Conservation (phyloP, 1,140 invertebrate genomes). For the Colletes latitarsis region DNA sequence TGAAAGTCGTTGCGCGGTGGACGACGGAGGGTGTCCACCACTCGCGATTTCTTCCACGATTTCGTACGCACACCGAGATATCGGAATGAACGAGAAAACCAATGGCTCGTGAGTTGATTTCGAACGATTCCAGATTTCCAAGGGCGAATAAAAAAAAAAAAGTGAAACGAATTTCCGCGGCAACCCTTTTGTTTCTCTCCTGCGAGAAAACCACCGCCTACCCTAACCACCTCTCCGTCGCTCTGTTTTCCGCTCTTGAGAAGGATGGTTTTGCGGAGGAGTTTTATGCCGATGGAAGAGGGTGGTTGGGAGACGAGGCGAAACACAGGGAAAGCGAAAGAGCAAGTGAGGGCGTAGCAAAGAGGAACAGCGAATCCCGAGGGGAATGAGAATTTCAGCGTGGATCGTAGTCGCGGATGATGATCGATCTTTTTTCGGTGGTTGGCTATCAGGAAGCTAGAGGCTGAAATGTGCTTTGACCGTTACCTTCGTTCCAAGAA, state of each 20-base stretch:
- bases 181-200: conserved; percentile 18
- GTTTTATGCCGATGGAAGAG: background rate
- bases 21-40: conserved; percentile 51
- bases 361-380: background rate
- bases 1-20: conserved; percentile 26
- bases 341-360: background rate
- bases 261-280: background rate
- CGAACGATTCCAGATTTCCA: conserved; percentile 67
- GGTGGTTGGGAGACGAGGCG: background rate
- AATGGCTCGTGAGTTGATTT: conserved; percentile 63
- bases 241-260: background rate
- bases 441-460: conserved; percentile 22
- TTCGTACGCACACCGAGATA: conserved; percentile 27
- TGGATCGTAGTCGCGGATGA: conserved; percentile 8
- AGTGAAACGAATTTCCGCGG: conserved; percentile 66
- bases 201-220: background rate
- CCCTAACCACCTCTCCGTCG: background rate
- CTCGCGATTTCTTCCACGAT: conserved; percentile 55
- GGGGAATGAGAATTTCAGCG: conserved; percentile 31
- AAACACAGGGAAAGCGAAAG: background rate
- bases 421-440: conserved; percentile 41
- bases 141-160: conserved; percentile 62
- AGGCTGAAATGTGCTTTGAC: conserved; percentile 33
- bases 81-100: background rate
- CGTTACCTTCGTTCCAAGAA: conserved; percentile 17